A percentile compares a stretch with the other conserved stretches of the same genome.
Evolutionary conservation across 2,888 invertebrate species (phyloP).

Genomic region (Baccha elongata): DNA sequence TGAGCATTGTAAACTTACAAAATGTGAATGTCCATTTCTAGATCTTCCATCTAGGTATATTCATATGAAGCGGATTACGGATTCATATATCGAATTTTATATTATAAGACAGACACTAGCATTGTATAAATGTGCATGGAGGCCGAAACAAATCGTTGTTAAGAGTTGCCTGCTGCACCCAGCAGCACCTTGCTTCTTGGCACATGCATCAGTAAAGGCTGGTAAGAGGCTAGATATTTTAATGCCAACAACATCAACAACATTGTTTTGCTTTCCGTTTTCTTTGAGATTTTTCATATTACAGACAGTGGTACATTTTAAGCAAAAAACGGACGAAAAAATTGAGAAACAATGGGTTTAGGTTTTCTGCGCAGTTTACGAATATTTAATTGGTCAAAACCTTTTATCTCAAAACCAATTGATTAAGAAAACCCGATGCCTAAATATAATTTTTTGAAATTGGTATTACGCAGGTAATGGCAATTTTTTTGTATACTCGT

Average conservation of each 20-base stretch:
- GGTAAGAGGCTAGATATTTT: slow-evolving; percentile 5
- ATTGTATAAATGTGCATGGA: slow-evolving; percentile 33
- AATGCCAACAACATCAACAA: slow-evolving; percentile 26
- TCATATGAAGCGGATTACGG: slow-evolving; percentile 8
- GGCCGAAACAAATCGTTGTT: slow-evolving; percentile 53
- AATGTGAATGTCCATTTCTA: slow-evolving; percentile 45
- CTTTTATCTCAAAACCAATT: too few species aligned
- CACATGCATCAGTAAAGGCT: too few species aligned
- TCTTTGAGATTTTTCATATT: slow-evolving; percentile 34
- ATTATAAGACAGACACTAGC: neutral
- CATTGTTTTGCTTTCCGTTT: slow-evolving; percentile 43
- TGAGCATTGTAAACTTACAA: slow-evolving; percentile 37
- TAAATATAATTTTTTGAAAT: too few species aligned
- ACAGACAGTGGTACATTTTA: slow-evolving; percentile 2
- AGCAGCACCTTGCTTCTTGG: slow-evolving; percentile 37
- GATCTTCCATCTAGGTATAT: slow-evolving; percentile 11
- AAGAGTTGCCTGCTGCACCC: slow-evolving; percentile 61
- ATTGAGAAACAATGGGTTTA: too few species aligned
- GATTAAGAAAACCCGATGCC: too few species aligned
- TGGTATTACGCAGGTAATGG: too few species aligned
- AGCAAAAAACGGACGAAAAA: too few species aligned
- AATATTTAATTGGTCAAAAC: too few species aligned
- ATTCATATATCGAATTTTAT: neutral
- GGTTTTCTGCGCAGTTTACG: too few species aligned
- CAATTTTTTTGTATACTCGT: too few species aligned